These are phyloP conservation scores for Clavelina lepadiformis DNA, from an alignment of 23 tunicate genomes.

Conservation along the genomic window DNA sequence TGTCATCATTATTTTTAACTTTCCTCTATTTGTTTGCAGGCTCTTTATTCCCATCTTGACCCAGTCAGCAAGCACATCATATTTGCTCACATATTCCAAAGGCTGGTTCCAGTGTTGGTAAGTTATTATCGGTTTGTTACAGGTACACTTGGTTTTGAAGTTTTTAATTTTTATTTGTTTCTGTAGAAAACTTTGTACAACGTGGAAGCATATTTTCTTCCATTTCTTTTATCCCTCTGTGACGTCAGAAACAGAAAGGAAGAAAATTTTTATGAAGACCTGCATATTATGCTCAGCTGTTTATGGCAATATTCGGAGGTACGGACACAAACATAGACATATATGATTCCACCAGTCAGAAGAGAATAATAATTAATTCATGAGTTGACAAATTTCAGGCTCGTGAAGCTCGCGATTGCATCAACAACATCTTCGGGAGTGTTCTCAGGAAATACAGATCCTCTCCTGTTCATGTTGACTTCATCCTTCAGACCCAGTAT, in stretches of 20 bases:
- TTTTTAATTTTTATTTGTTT: constrained; percentile 3
- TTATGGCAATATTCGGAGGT: constrained; percentile 74
- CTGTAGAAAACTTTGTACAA: constrained; percentile 50
- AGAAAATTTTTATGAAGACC: constrained; percentile 10
- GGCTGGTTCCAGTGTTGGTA: constrained; percentile 62
- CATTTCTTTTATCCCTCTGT: constrained; percentile 30
- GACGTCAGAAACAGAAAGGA: neutral
- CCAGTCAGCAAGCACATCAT: constrained; percentile 40
- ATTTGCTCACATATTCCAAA: constrained; percentile 47
- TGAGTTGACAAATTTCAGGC: too few species aligned
- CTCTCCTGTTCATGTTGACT: constrained; percentile 57
- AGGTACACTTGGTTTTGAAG: neutral
- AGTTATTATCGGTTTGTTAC: too few species aligned
- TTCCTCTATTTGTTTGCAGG: too few species aligned
- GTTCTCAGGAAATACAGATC: constrained; percentile 48
- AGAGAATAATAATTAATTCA: too few species aligned
- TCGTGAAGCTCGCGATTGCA: constrained; percentile 58
- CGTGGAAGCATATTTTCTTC: constrained; percentile 40
- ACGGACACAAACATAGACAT: neutral
- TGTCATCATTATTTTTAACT: too few species aligned
- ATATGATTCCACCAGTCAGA: too few species aligned
- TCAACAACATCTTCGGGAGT: constrained; percentile 43
- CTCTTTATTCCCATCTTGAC: constrained; percentile 25
- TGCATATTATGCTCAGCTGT: constrained; percentile 40
- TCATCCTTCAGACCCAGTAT: constrained; percentile 26